phyloP scores from a whole-genome alignment of 2,888 invertebrate genomes.

The Pilophorus perplexus region DNA sequence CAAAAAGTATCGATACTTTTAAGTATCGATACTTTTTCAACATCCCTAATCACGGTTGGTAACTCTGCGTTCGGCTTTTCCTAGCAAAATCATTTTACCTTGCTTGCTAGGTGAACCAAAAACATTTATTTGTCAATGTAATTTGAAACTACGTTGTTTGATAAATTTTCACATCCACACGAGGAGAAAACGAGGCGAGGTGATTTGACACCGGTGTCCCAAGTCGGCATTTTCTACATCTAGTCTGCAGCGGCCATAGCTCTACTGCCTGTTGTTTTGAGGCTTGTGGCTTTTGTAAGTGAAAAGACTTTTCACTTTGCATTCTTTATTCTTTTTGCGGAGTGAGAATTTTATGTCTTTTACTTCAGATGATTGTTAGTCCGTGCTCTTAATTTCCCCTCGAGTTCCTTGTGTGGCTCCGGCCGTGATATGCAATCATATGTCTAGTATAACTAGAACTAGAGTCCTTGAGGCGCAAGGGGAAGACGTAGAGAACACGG shows the following conservation, averaged over 20 bases:
- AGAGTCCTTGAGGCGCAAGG: constrained; percentile 48
- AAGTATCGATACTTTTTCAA: too few relatives aligned
- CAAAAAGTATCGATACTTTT: too few relatives aligned
- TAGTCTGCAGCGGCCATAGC: not conserved
- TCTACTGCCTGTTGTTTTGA: constrained; percentile 1
- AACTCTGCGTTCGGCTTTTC: too few relatives aligned
- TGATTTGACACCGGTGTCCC: constrained; percentile 10
- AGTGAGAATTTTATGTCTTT: not conserved
- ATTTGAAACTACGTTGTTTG: too few relatives aligned
- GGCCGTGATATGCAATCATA: constrained; percentile 65
- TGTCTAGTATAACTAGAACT: constrained; percentile 61
- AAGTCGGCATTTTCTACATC: constrained; percentile 19
- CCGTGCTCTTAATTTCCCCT: not conserved
- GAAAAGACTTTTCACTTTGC: too few relatives aligned
- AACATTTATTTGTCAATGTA: too few relatives aligned
- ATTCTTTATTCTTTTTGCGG: too few relatives aligned
- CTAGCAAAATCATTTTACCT: too few relatives aligned
- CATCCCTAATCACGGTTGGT: too few relatives aligned
- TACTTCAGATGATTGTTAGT: not conserved
- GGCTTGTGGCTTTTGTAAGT: not conserved
- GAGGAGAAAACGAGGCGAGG: too few relatives aligned
- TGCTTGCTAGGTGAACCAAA: too few relatives aligned
- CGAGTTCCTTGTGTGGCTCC: constrained; percentile 13
- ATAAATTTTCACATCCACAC: too few relatives aligned
- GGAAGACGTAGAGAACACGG: constrained; percentile 48